These are phyloP conservation scores for Coelinius sp. DNA, from an alignment of 2,888 invertebrate species.

Conservation along the genomic window DNA sequence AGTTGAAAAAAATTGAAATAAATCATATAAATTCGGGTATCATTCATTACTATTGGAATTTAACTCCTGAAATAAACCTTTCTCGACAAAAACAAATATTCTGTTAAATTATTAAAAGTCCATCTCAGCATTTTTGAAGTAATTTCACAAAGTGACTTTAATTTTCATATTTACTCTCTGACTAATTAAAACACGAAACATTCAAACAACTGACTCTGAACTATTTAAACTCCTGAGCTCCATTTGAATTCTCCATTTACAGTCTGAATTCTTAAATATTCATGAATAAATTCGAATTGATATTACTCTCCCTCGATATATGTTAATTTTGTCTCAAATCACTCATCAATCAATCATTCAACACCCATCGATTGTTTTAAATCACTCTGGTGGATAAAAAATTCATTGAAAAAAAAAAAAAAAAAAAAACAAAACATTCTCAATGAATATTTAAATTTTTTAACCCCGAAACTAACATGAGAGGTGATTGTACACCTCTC, in stretches of 20 bases:
- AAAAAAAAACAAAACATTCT: neutral
- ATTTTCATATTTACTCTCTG: neutral
- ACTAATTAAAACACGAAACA: neutral
- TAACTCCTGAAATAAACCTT: neutral
- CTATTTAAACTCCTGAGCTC: neutral
- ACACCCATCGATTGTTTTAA: neutral
- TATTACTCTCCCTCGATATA: neutral
- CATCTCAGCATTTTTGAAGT: neutral
- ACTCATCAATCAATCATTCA: neutral
- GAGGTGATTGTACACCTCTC: neutral
- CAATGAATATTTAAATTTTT: conserved; percentile 8
- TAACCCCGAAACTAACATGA: neutral
- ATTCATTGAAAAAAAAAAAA: neutral
- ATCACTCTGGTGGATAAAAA: neutral
- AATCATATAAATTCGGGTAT: too few species aligned
- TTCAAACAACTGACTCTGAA: neutral
- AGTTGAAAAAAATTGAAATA: too few species aligned
- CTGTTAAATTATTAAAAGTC: neutral
- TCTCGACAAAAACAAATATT: neutral
- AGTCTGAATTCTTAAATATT: neutral
- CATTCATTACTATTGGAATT: neutral
- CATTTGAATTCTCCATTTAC: neutral
- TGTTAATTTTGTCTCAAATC: neutral
- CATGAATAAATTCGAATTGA: neutral
- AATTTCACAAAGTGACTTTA: neutral